Base-by-base conservation (phyloP, 2,888 invertebrate genomes). In the Agrypnus murinus region DNA sequence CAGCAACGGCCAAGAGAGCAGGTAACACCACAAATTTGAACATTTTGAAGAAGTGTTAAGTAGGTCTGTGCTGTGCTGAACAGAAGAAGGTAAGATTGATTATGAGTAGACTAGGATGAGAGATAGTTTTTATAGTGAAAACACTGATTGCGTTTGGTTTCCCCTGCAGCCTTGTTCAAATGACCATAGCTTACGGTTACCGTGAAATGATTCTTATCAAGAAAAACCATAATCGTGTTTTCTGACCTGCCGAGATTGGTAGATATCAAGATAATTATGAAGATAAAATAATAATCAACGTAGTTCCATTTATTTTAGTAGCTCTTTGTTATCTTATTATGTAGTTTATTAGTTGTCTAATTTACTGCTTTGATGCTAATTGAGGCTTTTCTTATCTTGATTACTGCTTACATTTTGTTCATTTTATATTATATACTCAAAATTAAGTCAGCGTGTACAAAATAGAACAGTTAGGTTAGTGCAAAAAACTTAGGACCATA, bases 1-100 rank as follows among this genome's bases (percentile, higher is more conserved):
- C 87, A 71, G 88, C 90, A 82, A 89, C 86, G 65, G 90, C 87
- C 81, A 88, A 86, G 75, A 90, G 85, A 86, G 89, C 89, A 85
- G 89, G 88, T 84, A 91, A 81, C 77, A 82, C 81, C 79, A 81
- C 81, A 78, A 82, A 79, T 77, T 81, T 81, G 77, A 80, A 81
- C 82, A 82, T 82, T 72, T 80, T 81, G 53, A 34, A 14, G 36
- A 36, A 43, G 4, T 43, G 43, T 43, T 74, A 53, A 66, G 50
- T 31, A 69, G 68, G 71, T 71, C 71, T 71, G 71, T 71, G 66
- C 70, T 70, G 60, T 14, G 8, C n/a, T 15, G 36, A 17, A 17
- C 43, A 15, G 36, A 55, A 12, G 63, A 43, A 53, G 59, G 25
- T 6, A 32, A 15, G 57, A 5, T 25, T 48, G 62, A 66, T 32